These are phyloP conservation scores for Percopsis omiscomaycus DNA, from an alignment of 2,797 vertebrate genomes.

Conservation along the genomic window DNA sequence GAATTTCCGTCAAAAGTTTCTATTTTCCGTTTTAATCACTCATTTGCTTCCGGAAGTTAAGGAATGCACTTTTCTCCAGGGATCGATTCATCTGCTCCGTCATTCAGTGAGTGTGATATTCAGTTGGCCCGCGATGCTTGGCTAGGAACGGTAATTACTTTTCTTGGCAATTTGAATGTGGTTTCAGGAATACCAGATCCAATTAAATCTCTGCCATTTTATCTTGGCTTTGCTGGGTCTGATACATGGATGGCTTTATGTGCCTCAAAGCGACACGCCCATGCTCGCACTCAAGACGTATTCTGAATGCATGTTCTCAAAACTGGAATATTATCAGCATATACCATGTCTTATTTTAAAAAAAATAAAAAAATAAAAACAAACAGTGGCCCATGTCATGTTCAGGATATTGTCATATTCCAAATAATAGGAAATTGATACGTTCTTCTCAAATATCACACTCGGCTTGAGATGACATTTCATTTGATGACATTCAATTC, in stretches of 20 bases:
- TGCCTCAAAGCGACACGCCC: not conserved
- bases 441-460: too few relatives aligned
- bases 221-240: not conserved
- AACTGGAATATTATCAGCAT: too few relatives aligned
- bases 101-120: constrained; percentile 18
- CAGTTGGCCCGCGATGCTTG: constrained; percentile 19
- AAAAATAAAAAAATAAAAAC: too few relatives aligned
- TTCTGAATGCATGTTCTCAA: too few relatives aligned
- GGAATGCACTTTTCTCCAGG: constrained; percentile 8
- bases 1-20: constrained; percentile 46
- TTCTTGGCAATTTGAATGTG: constrained; percentile 3
- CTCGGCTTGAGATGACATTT: too few relatives aligned
- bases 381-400: too few relatives aligned
- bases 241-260: not conserved
- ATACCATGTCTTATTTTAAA: too few relatives aligned
- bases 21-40: constrained; percentile 16
- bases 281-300: not conserved
- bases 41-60: constrained; percentile 7
- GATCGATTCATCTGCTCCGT: constrained; percentile 16
- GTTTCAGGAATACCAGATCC: constrained; percentile 17
- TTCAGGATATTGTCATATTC: too few relatives aligned
- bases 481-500: too few relatives aligned
- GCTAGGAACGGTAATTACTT: constrained; percentile 16
- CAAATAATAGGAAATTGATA: too few relatives aligned
- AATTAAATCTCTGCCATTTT: constrained; percentile 10